Evolutionary conservation across 2,888 invertebrate species (phyloP).

Genomic region (Drosophila pseudotalamancana): DNA sequence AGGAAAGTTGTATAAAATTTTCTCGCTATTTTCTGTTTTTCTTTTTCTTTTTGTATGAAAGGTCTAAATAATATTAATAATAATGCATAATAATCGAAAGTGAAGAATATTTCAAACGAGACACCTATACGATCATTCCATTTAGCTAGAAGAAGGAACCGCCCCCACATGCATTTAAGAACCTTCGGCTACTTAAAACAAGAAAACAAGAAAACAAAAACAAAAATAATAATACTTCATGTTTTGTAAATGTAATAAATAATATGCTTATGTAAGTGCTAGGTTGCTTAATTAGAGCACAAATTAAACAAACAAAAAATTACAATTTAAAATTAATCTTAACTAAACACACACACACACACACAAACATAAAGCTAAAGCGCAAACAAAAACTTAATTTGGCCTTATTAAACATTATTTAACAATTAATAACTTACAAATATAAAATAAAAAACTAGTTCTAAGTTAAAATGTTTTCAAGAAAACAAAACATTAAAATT

Average conservation of each 20-base stretch:
- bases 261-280: conserved; percentile 29
- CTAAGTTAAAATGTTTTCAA: conserved; percentile 41
- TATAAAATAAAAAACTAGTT: conserved; percentile 35
- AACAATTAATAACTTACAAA: conserved; percentile 56
- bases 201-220: background rate
- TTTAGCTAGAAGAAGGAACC: conserved; percentile 62
- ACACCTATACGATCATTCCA: conserved; percentile 81
- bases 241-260: conserved; percentile 61
- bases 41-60: conserved; percentile 39
- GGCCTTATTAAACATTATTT: conserved; percentile 82
- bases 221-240: background rate
- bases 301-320: conserved; percentile 25
- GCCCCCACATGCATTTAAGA: conserved; percentile 67
- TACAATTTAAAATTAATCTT: conserved; percentile 37
- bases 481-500: conserved; percentile 36
- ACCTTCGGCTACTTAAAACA: conserved; percentile 63
- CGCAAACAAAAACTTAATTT: conserved; percentile 75
- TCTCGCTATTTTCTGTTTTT: background rate
- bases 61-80: conserved; percentile 6
- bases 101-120: conserved; percentile 38
- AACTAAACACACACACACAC: conserved; percentile 30
- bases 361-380: conserved; percentile 35
- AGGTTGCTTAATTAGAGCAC: conserved; percentile 17
- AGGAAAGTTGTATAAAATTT: background rate
- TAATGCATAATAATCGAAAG: conserved; percentile 21